Evolutionary conservation across 92 coral and sea anemone genomes (phyloP).

Genomic region (Heteractis magnifica): DNA sequence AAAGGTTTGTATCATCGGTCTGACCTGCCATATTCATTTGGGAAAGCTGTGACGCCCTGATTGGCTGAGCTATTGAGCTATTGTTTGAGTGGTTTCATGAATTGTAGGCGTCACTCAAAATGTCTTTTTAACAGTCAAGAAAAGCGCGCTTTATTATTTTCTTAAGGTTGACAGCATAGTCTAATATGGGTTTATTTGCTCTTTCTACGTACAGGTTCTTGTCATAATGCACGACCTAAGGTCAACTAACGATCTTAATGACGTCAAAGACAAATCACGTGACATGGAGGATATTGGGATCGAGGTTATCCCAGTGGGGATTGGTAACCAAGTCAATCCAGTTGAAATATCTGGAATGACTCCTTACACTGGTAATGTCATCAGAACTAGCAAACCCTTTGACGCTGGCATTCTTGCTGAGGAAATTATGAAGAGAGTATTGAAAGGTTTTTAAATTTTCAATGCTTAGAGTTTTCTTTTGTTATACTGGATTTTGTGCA

Average conservation of each 20-base stretch:
- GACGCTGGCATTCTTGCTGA: slow-evolving; percentile 58
- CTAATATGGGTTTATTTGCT: not conserved
- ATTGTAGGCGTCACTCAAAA: too few relatives aligned
- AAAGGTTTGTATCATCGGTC: too few relatives aligned
- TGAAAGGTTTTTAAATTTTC: slow-evolving; percentile 28
- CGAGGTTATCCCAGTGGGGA: slow-evolving; percentile 58
- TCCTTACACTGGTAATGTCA: slow-evolving; percentile 55
- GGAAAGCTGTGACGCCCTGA: too few relatives aligned
- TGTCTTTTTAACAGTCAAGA: too few relatives aligned
- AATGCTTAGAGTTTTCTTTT: too few relatives aligned
- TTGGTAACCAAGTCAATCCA: slow-evolving; percentile 63
- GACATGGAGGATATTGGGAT: slow-evolving; percentile 54
- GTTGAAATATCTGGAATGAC: slow-evolving; percentile 52
- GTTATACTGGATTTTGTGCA: too few relatives aligned
- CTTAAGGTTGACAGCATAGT: too few relatives aligned
- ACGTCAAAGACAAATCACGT: slow-evolving; percentile 44
- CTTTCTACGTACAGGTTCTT: slow-evolving; percentile 28
- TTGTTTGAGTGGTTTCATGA: too few relatives aligned
- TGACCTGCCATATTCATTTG: too few relatives aligned
- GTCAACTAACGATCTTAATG: slow-evolving; percentile 31
- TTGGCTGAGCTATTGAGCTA: too few relatives aligned
- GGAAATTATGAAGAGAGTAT: slow-evolving; percentile 45
- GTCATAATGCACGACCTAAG: slow-evolving; percentile 63
- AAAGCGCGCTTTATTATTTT: too few relatives aligned
- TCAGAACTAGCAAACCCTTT: slow-evolving; percentile 46